Evolutionary conservation across 2,888 invertebrate genomes (phyloP).

Genomic region (Hecatera dysodea): DNA sequence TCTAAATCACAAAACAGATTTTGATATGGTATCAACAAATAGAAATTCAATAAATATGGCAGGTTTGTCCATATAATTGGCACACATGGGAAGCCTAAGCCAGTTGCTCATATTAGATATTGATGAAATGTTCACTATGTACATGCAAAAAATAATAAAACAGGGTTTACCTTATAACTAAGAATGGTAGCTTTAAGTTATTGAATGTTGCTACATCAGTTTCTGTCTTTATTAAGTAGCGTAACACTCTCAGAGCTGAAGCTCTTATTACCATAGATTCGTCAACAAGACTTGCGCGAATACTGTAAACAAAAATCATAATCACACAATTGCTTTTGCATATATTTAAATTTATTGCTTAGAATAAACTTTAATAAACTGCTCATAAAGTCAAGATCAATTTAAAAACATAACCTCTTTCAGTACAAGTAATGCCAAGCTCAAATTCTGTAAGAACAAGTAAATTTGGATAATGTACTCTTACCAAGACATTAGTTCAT

Average conservation of each 20-base stretch:
- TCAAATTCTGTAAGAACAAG: neutral
- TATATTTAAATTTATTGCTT: neutral
- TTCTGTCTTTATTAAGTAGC: constrained; percentile 95
- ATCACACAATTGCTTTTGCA: neutral
- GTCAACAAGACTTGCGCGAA: constrained; percentile 96
- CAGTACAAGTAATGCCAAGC: neutral
- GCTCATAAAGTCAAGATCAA: neutral
- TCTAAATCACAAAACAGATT: no score
- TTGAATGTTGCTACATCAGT: constrained; percentile 95
- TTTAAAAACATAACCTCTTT: constrained; percentile 39
- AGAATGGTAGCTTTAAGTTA: constrained; percentile 95
- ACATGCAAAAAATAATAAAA: constrained; percentile 21
- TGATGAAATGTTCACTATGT: neutral
- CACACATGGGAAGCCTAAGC: no score
- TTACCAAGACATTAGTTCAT: constrained; percentile 93
- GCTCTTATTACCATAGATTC: constrained; percentile 97
- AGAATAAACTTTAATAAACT: neutral
- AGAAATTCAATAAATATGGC: neutral
- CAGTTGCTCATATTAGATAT: neutral
- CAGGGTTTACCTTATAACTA: constrained; percentile 93
- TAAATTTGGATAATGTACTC: constrained; percentile 34
- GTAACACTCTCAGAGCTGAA: constrained; percentile 96
- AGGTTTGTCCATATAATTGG: neutral
- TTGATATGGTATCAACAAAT: no score
- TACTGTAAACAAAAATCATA: constrained; percentile 89